phyloP scores from a whole-genome alignment of 2,797 vertebrate species.

The Meriones psammophilus region DNA sequence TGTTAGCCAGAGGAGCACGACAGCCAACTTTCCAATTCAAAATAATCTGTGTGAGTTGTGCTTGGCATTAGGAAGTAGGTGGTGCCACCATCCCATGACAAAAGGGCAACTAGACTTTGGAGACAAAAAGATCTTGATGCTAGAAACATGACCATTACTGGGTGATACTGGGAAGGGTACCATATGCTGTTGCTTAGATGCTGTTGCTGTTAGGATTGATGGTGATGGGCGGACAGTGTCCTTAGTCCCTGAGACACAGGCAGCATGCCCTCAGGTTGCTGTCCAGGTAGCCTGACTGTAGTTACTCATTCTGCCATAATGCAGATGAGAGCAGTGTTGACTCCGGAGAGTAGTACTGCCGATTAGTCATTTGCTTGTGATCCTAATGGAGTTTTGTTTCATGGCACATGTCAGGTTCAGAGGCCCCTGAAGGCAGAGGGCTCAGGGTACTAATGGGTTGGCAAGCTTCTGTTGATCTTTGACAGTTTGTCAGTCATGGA shows the following conservation, averaged over 20 bases:
- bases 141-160: conserved; percentile 2
- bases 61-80: conserved; percentile 37
- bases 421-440: neutral
- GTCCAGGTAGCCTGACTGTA: neutral
- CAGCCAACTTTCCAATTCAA: conserved; percentile 85
- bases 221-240: neutral
- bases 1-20: conserved; percentile 81
- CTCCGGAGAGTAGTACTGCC: neutral
- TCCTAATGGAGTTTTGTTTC: neutral
- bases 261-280: neutral
- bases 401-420: neutral
- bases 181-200: neutral
- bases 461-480: neutral
- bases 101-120: conserved; percentile 5
- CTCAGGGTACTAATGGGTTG: neutral
- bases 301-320: neutral
- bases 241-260: neutral
- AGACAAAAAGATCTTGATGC: conserved; percentile 29
- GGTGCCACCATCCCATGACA: neutral
- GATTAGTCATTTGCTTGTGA: neutral
- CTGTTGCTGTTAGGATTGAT: neutral
- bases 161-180: neutral
- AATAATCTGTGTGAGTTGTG: conserved; percentile 87
- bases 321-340: neutral
- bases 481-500: neutral